These are phyloP conservation scores for Caenorhabditis drosophilae DNA, from an alignment of 2,888 invertebrate genomes.

Conservation along the genomic window DNA sequence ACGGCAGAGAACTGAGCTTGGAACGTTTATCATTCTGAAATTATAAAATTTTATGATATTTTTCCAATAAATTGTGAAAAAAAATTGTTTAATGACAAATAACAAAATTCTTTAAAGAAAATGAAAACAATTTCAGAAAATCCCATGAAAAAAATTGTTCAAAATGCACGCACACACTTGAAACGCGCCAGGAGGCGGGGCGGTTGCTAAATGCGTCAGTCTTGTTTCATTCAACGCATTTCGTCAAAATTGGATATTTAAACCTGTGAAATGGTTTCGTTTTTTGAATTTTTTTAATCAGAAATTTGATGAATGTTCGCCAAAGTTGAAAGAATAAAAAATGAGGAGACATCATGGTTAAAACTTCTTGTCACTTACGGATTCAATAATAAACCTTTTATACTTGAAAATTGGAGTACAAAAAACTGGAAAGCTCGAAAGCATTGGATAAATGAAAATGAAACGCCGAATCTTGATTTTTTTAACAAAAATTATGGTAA, in stretches of 20 bases:
- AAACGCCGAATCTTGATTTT: slow-evolving; percentile 41
- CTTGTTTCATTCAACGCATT: neutral
- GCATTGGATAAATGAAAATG: slow-evolving; percentile 42
- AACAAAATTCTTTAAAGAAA: neutral
- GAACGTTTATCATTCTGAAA: slow-evolving; percentile 39
- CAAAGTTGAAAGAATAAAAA: slow-evolving; percentile 5
- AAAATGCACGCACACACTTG: slow-evolving; percentile 34
- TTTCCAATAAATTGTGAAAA: neutral
- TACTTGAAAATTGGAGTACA: slow-evolving; percentile 33
- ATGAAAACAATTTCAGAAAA: no score
- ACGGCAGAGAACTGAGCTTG: slow-evolving; percentile 31
- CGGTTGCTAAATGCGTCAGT: slow-evolving; percentile 16
- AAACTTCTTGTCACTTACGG: slow-evolving; percentile 23
- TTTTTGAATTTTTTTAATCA: neutral
- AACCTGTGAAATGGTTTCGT: no score
- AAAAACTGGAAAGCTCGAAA: slow-evolving; percentile 38
- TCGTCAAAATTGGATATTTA: neutral
- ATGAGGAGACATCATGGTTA: slow-evolving; percentile 16
- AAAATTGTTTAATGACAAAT: neutral
- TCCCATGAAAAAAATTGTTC: no score
- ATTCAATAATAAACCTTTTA: slow-evolving; percentile 38
- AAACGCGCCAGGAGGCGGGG: slow-evolving; percentile 28
- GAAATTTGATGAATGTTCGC: neutral
- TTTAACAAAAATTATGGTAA: slow-evolving; percentile 41
- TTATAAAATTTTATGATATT: neutral